Evolutionary conservation across 1,140 invertebrate genomes (phyloP).

Genomic region (Danaus plexippus): DNA sequence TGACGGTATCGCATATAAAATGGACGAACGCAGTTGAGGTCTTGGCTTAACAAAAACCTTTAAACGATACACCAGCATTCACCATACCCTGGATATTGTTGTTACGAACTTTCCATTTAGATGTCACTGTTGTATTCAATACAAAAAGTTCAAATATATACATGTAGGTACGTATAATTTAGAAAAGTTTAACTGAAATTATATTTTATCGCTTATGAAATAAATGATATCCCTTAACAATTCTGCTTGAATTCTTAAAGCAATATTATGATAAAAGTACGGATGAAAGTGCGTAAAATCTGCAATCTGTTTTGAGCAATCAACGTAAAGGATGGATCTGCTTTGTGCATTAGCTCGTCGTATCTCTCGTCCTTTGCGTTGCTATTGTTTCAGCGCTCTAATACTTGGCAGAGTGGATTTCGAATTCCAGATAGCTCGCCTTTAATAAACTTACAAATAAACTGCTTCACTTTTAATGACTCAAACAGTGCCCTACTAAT

Average conservation of each 20-base stretch:
- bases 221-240: too few species aligned
- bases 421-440: too few species aligned
- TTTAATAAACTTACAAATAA: too few species aligned
- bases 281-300: neutral
- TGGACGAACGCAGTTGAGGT: conserved; percentile 27
- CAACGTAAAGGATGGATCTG: conserved; percentile 5
- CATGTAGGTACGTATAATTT: too few species aligned
- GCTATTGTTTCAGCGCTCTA: conserved; percentile 5
- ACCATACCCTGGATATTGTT: conserved; percentile 4
- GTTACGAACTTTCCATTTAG: too few species aligned
- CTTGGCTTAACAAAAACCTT: conserved; percentile 32
- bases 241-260: neutral
- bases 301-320: conserved; percentile 6
- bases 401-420: neutral
- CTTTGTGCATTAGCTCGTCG: conserved; percentile 8
- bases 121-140: too few species aligned
- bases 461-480: too few species aligned
- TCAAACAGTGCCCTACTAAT: too few species aligned
- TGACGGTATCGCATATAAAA: conserved; percentile 28
- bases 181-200: too few species aligned
- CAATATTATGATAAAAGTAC: neutral
- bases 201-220: too few species aligned
- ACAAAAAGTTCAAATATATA: too few species aligned
- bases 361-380: conserved; percentile 1
- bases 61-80: conserved; percentile 19